These are phyloP conservation scores for Malurus splendens DNA, from an alignment of 2,797 vertebrate genomes.

Conservation along the genomic window DNA sequence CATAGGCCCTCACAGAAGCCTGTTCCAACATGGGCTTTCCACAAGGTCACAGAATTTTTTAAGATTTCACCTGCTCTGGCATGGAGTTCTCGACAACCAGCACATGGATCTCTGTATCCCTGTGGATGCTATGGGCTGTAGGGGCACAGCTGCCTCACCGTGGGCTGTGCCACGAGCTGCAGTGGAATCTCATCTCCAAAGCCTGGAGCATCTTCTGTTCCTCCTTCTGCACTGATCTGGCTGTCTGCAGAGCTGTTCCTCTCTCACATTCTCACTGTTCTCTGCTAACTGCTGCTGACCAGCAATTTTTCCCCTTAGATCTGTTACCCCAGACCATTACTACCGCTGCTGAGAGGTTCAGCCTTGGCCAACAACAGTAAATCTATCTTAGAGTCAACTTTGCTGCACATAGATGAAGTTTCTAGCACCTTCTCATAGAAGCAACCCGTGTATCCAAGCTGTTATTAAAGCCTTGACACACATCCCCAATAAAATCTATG, in stretches of 20 bases:
- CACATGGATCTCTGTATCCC: accelerated
- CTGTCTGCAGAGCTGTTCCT: not conserved
- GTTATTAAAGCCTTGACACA: not conserved
- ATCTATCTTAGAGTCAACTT: not conserved
- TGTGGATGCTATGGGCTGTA: not conserved
- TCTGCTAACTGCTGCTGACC: not conserved
- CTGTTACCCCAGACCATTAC: not conserved
- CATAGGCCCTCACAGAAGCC: not conserved
- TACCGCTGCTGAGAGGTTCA: not conserved
- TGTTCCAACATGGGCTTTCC: accelerated
- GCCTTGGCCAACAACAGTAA: not conserved
- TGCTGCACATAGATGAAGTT: not conserved
- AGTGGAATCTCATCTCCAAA: not conserved
- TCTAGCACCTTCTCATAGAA: not conserved
- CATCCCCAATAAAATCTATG: not conserved
- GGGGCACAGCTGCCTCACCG: not conserved
- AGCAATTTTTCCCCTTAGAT: not conserved
- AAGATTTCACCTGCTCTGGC: too few species aligned
- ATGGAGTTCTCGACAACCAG: not conserved
- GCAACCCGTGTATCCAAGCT: accelerated
- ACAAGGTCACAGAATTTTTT: not conserved
- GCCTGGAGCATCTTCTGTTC: not conserved
- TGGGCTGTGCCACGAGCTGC: not conserved
- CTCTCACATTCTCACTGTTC: not conserved
- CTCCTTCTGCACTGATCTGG: not conserved